Evolutionary conservation across 2,888 invertebrate species (phyloP), one percentile per base, ranked within the genome.

Genomic region (Dicycla oo): DNA sequence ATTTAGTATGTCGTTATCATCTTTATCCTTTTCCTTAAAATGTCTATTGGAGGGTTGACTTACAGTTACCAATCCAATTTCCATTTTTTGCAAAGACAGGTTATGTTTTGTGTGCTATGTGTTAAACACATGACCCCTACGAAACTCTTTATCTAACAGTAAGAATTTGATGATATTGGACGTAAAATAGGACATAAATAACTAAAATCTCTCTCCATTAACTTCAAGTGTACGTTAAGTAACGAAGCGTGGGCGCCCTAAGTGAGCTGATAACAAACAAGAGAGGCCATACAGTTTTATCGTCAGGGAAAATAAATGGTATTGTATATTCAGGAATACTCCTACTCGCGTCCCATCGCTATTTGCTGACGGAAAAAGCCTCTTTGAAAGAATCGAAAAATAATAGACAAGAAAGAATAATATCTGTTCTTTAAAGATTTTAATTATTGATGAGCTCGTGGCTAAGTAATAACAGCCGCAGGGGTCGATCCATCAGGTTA

Each of bases 191-290:
- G 6, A n/a, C 7, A 34, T 57, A 43, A 74, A 65, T 47, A 23
- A 20, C 40, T 47, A 34, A 13, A 13, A 2, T 18, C 34, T 34
- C 18, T 45, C 51, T 49, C 26, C 56, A 56, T 62, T 38, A 57
- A 45, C 38, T n/a, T 57, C 26, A 51, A 75, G 57, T 69, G 61
- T n/a, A 45, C 45, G 23, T 30, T 51, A 57, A 69, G 51, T 76
- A 53, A 11, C 15, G 26, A 51, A 62, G 62, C 26, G 54, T 51
- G 40, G 51, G 49, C 60, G 40, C 4, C 26, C 34, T 64, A 26
- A 61, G 49, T 56, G 18, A 63, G 8, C 20, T 23, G 1, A 51
- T 45, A 38, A 10, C 18, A 43, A 72, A 61, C 51, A 57, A 20
- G 51, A 49, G n/a, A 66, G 51, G 6, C 11, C 38, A 8, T 49